Evolutionary conservation across 2,113 vertebrate species (phyloP).

Genomic region (Cyanoliseus patagonus): DNA sequence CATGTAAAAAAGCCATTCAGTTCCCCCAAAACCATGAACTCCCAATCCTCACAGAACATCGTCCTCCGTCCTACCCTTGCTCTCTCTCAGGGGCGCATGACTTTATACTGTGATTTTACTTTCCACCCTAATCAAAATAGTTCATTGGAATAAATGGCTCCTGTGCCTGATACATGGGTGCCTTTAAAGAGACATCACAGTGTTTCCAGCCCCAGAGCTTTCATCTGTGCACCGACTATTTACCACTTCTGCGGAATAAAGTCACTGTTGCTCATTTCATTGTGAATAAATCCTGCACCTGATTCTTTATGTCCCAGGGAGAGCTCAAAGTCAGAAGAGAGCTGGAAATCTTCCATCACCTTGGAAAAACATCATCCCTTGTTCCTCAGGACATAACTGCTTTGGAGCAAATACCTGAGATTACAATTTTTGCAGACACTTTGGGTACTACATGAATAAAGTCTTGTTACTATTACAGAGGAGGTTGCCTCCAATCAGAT

Average conservation of each 20-base stretch:
- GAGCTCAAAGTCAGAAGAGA: neutral
- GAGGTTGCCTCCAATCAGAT: neutral
- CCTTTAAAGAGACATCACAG: neutral
- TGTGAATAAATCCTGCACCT: neutral
- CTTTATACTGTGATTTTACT: neutral
- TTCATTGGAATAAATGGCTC: neutral
- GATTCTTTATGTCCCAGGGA: neutral
- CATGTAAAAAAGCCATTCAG: neutral
- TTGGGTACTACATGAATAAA: neutral
- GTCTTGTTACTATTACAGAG: neutral
- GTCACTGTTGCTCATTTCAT: neutral
- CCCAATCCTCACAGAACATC: neutral
- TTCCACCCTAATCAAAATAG: neutral
- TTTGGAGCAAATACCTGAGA: neutral
- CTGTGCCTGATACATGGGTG: neutral
- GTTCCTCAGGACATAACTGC: neutral
- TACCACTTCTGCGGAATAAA: neutral
- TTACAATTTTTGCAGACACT: neutral
- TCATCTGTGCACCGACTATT: neutral
- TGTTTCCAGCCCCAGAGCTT: neutral
- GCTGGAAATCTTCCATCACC: conserved; percentile 8
- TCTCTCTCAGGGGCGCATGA: neutral
- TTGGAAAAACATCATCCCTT: neutral
- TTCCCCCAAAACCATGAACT: neutral
- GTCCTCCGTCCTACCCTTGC: neutral